Evolutionary conservation across 2,888 invertebrate genomes (phyloP), one percentile per base, ranked within the genome.

Genomic region (Baronia brevicornis): DNA sequence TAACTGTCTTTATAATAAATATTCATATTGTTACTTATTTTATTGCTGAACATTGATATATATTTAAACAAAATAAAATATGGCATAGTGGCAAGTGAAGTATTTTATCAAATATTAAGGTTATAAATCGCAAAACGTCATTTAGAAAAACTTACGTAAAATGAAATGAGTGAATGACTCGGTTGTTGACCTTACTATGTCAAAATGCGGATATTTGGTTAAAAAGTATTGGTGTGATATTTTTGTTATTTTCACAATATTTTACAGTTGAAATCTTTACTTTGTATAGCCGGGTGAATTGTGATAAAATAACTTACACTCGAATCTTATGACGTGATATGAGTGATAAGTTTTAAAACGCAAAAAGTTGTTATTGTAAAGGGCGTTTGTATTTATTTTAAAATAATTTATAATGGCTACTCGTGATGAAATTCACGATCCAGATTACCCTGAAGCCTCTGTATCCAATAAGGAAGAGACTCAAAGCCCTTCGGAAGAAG

Each of bases 391-490:
- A 30, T 44, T 41, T 54, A 58, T 60, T 41, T 48, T 41, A 47
- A 59, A 57, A 43, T 54, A 46, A 39, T 45, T 47, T 41, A 41
- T 53, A 66, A 84, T 82, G 84, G 78, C 80, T 44, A 51, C 42
- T 33, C 67, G 75, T 29, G 64, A 74, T 28, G 88, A 88, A 51
- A 87, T 85, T 43, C 87, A 86, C 46, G 88, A 88, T 56, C 89
- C 89, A 3, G 88, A 89, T 48, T 88, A 88, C 50, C 73, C 79
- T 5, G 82, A 69, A 34, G 54, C 47, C 3, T 44, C 62, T 5
- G 48, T 52, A 11, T 47, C 49, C 28, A 53, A 60, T 2, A 65
- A 66, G 35, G 66, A 68, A 35, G 68, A 70, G 36, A 46, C 55
- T 0, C 48, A 45, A 23, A 54, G 36, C 15, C 15, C 56, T 9